A percentile compares a stretch with the other conserved stretches of the same genome.
Conservation (phyloP, 2,797 vertebrate genomes). For the Sebastes vulpes region DNA sequence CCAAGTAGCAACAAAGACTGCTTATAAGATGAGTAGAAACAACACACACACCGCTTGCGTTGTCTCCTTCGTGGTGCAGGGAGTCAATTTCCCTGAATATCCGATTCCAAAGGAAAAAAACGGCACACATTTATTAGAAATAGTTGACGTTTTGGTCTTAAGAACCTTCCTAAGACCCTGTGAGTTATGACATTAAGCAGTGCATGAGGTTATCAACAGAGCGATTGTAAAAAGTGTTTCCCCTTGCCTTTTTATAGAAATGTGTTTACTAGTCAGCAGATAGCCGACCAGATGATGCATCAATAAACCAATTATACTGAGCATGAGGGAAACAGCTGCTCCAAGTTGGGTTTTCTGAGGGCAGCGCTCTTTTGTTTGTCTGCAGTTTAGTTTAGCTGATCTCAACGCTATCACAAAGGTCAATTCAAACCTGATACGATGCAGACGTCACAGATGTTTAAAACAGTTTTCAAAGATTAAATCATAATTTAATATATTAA, state of each 20-base stretch:
- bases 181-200: background rate
- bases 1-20: background rate
- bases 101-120: too few species aligned
- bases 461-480: background rate
- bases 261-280: background rate
- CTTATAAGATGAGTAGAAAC: too few species aligned
- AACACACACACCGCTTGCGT: too few species aligned
- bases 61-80: too few species aligned
- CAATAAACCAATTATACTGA: background rate
- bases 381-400: background rate
- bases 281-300: background rate
- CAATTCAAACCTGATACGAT: background rate
- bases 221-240: background rate
- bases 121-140: too few species aligned
- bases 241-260: background rate
- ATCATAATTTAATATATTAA: background rate
- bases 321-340: background rate
- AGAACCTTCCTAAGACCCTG: too few species aligned
- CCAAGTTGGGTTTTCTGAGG: background rate
- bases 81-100: too few species aligned
- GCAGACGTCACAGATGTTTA: background rate
- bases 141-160: too few species aligned
- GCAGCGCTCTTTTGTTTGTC: background rate
- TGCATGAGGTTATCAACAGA: background rate
- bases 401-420: background rate